A percentile compares a stretch with the other conserved stretches of the same genome.
Evolutionary conservation across 92 coral and sea anemone species (phyloP).

Genomic region (Epizoanthus ramosus): DNA sequence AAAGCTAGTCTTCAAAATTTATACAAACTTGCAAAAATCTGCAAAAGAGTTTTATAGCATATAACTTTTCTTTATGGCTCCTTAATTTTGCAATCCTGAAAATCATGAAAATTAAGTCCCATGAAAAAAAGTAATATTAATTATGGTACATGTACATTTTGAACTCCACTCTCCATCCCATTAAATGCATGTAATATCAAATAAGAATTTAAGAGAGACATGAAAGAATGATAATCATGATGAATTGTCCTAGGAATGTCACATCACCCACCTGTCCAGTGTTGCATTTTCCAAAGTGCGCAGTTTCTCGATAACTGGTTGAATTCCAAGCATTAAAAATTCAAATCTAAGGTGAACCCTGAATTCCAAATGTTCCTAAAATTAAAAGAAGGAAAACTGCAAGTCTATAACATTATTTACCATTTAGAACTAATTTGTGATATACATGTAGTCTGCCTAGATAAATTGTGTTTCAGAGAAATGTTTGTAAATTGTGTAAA

Average conservation of each 20-base stretch:
- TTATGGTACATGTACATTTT: no score
- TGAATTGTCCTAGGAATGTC: neutral
- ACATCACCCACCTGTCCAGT: slow-evolving; percentile 61
- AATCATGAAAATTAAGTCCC: no score
- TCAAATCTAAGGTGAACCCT: slow-evolving; percentile 97
- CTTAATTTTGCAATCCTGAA: no score
- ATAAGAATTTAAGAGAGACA: no score
- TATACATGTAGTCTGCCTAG: no score
- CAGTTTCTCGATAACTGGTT: slow-evolving; percentile 94
- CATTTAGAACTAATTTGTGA: neutral
- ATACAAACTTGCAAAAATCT: no score
- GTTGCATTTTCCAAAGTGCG: slow-evolving; percentile 93
- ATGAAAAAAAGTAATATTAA: no score
- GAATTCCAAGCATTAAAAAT: slow-evolving; percentile 98
- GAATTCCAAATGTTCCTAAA: slow-evolving; percentile 93
- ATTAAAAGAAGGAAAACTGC: neutral
- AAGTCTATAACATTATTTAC: neutral
- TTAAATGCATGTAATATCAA: no score
- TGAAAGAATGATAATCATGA: neutral
- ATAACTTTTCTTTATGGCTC: no score
- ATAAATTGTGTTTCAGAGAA: neutral
- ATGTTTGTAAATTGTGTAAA: neutral
- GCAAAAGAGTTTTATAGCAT: no score
- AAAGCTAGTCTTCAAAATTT: no score
- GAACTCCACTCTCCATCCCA: no score